A percentile compares a stretch with the other conserved stretches of the same genome.
phyloP scores from a whole-genome alignment of 2,797 vertebrate species.

The Eurystomus glaucurus region DNA sequence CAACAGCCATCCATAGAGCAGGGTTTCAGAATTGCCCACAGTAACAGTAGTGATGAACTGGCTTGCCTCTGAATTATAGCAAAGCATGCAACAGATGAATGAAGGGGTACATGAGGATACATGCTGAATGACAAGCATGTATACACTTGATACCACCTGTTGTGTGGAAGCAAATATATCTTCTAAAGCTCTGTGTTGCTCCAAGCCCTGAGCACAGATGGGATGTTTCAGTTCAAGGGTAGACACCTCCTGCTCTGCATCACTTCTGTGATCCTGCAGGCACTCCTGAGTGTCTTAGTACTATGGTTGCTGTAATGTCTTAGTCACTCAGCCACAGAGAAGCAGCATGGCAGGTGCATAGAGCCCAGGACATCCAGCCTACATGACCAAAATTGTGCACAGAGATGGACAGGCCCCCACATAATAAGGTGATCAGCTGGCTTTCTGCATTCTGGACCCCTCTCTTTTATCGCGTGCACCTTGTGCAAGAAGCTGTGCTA shows the following conservation, averaged over 20 bases:
- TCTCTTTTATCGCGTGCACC: not conserved
- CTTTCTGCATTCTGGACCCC: not conserved
- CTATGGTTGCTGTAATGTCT: not conserved
- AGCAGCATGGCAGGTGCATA: not conserved
- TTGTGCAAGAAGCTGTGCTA: not conserved
- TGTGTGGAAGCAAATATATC: not conserved
- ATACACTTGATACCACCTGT: not conserved
- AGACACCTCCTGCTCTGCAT: not conserved
- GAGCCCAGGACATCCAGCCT: not conserved
- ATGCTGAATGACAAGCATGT: not conserved
- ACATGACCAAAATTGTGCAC: fast-evolving
- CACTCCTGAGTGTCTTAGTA: fast-evolving
- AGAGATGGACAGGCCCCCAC: not conserved
- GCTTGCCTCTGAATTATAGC: fast-evolving
- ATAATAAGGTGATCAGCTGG: fast-evolving
- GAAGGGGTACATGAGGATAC: not conserved
- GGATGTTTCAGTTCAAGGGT: not conserved
- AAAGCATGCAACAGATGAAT: not conserved
- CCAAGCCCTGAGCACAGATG: not conserved
- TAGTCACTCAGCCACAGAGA: not conserved
- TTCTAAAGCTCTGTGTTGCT: not conserved
- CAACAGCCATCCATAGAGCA: not conserved
- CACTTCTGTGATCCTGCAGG: not conserved
- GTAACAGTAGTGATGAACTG: not conserved
- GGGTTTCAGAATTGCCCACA: not conserved